Evolutionary conservation across 2,888 invertebrate species (phyloP), one percentile per base, ranked within the genome.

Genomic region (Pherbina coryleti): DNA sequence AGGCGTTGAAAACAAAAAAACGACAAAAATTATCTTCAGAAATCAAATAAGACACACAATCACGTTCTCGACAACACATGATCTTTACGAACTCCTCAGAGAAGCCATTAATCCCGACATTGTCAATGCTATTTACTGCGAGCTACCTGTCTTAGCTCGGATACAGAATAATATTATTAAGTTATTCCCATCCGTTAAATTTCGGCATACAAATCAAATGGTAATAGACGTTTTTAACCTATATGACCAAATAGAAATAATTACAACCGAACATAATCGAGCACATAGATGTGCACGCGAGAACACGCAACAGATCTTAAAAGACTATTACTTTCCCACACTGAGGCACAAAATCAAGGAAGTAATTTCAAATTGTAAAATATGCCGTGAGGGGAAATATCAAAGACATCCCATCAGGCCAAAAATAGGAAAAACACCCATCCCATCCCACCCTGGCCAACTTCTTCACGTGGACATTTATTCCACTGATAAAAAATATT

Each of bases 271-370:
- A 53, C 75, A 75, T 34, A 53, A 79, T 44, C 57, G 78, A 22
- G 75, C 77, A 31, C 79, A 81, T 31, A 80, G 78, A 57, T 80
- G 81, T 5, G 80, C 76, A 9, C 79, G 82, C 14, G 79, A n/a
- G n/a, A n/a, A n/a, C n/a, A n/a, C n/a, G n/a, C n/a, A 81, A 57
- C 80, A 80, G 77, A 82, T 83, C 22, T 62, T 81, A 2, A 53
- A 77, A 64, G 78, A 81, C 34, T 79, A 81, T 60, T 80, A 70
- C 64, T 76, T 79, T 78, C 14, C 76, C 17, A 81, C 81, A 74
- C 78, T 81, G 80, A 74, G 70, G n/a, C 53, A 53, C 14, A 53
- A 79, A 51, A 76, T 72, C 11, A 78, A 78, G 25, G 76, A 77
- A 51, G 19, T 82, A 28, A 76, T 80, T 25, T 34, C 77, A 28